Conservation (phyloP, 2,888 invertebrate species). For the Caenorhabditis angaria region DNA sequence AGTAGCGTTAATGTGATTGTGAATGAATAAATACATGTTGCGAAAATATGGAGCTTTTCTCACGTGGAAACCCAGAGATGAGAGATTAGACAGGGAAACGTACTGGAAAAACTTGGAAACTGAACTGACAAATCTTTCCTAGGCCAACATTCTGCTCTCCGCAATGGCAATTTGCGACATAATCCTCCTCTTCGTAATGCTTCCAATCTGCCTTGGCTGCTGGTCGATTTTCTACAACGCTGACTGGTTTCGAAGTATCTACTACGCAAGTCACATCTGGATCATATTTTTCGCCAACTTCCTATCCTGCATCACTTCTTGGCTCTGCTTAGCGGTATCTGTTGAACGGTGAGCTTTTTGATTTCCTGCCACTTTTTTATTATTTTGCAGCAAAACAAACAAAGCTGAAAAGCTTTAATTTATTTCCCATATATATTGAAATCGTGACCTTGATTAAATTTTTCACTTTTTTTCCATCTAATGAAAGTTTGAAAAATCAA, state of each 20-base stretch:
- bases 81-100: too few relatives aligned
- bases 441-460: too few relatives aligned
- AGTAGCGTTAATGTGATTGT: too few relatives aligned
- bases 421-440: background rate
- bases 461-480: too few relatives aligned
- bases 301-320: slow-evolving; percentile 49
- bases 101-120: background rate
- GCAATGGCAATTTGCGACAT: slow-evolving; percentile 68
- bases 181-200: slow-evolving; percentile 56
- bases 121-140: slow-evolving; percentile 12
- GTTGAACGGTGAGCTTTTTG: slow-evolving; percentile 55
- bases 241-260: slow-evolving; percentile 34
- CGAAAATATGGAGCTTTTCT: too few relatives aligned
- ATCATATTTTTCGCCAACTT: slow-evolving; percentile 43
- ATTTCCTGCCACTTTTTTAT: background rate
- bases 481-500: slow-evolving; percentile 2
- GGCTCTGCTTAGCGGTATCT: slow-evolving; percentile 67
- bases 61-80: too few relatives aligned
- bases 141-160: slow-evolving; percentile 66
- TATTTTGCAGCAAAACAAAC: background rate
- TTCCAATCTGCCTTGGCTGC: slow-evolving; percentile 24
- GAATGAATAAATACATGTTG: too few relatives aligned
- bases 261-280: slow-evolving; percentile 27
- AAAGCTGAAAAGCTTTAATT: background rate
- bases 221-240: slow-evolving; percentile 34